These are phyloP conservation scores for Malurus melanocephalus DNA, from an alignment of 2,113 vertebrate genomes.

Conservation along the genomic window DNA sequence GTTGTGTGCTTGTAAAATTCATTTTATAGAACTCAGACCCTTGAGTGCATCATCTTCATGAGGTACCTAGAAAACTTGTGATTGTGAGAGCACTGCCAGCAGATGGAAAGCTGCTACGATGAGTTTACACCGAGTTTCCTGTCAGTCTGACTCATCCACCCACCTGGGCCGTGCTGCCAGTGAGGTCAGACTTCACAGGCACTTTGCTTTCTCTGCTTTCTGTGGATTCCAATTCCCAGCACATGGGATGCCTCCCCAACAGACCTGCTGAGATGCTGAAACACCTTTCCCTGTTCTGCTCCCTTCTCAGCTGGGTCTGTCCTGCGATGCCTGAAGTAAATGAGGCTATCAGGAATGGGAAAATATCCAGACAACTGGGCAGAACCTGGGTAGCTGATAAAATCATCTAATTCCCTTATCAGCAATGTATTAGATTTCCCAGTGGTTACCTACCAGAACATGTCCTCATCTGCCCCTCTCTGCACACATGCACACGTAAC, in stretches of 20 bases:
- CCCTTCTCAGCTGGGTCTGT: background rate
- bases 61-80: background rate
- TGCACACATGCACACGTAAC: background rate
- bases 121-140: background rate
- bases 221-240: accelerated
- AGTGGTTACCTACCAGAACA: background rate
- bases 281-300: background rate
- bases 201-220: background rate
- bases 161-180: background rate
- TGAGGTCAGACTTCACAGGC: background rate
- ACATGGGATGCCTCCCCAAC: background rate
- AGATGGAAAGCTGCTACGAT: background rate
- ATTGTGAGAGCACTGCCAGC: background rate
- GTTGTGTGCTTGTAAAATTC: background rate
- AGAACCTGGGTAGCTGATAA: background rate
- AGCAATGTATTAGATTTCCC: background rate
- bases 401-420: background rate
- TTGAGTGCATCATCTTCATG: background rate
- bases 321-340: background rate
- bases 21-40: background rate
- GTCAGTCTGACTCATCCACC: background rate
- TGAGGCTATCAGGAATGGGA: background rate
- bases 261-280: background rate
- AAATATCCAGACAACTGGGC: background rate
- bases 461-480: background rate